Evolutionary conservation across 2,888 invertebrate species (phyloP).

Genomic region (Rhingia campestris): DNA sequence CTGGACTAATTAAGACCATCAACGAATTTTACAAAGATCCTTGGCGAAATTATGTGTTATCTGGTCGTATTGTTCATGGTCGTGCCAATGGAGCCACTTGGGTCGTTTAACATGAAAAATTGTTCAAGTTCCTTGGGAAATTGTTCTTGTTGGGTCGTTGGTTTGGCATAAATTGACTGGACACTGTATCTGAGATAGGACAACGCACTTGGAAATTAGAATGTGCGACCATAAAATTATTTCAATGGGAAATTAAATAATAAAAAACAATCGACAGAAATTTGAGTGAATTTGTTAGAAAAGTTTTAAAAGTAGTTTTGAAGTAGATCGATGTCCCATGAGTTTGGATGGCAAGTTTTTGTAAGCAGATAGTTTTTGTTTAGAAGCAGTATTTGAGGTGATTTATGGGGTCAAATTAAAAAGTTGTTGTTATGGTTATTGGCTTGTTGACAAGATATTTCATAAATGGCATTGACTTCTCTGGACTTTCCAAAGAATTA

Average conservation of each 20-base stretch:
- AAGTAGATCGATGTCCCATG: not conserved
- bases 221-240: slow-evolving; percentile 46
- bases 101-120: slow-evolving; percentile 63
- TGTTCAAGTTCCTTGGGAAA: slow-evolving; percentile 44
- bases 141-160: slow-evolving; percentile 30
- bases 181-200: slow-evolving; percentile 6
- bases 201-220: slow-evolving; percentile 29
- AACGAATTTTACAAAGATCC: slow-evolving; percentile 1
- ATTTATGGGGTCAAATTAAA: too few relatives aligned
- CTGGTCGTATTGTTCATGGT: slow-evolving; percentile 20
- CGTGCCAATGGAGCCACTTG: slow-evolving; percentile 44
- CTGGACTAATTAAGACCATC: slow-evolving; percentile 45
- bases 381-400: too few relatives aligned
- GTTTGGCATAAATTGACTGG: slow-evolving; percentile 14
- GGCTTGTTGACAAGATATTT: too few relatives aligned
- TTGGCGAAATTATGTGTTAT: slow-evolving; percentile 20
- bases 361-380: too few relatives aligned
- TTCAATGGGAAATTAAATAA: slow-evolving; percentile 48
- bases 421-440: too few relatives aligned
- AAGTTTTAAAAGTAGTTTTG: not conserved
- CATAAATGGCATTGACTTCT: too few relatives aligned
- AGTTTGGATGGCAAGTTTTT: too few relatives aligned
- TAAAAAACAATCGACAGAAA: not conserved
- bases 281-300: not conserved
- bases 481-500: too few relatives aligned